Base-by-base conservation (phyloP, 1,140 invertebrate species). In the Oryzaephilus surinamensis region DNA sequence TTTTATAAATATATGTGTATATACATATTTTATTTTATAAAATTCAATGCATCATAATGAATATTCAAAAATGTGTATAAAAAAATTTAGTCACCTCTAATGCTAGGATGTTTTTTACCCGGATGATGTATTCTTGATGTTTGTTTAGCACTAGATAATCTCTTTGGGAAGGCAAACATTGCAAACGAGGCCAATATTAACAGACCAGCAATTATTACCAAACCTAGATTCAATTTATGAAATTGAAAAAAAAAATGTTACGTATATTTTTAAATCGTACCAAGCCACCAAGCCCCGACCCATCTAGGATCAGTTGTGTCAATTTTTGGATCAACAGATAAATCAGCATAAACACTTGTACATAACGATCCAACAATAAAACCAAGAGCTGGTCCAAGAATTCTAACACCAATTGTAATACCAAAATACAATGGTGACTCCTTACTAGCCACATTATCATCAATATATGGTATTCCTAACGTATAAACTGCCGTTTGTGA, bases 371-470 rank as follows among this genome's bases (percentile, higher is more conserved):
- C 89, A 8, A 95, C 71, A 11, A 93, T 78, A 54, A 94, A 94
- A 1, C 90, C 90, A 10, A 90, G 68, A 0, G 89, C 86, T 3
- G 90, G 90, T 0, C 90, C 90, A 18, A 94, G 72, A 38, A 94
- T 92, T 28, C 87, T 69, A 20, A 93, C 87, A 20, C 88, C 89
- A 46, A 93, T 93, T 4, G 88, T 93, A 39, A 93, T 64, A 87
- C 84, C 84, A 65, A 93, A 91, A 66, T 94, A 94, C 41, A 93
- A 72, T n/a, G 90, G 88, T 29, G 87, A 91, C 60, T 93, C 87
- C 57, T 83, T 76, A 62, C 81, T 88, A 43, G 85, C 84, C 16
- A 93, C 88, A 64, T 93, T 94, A 63, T 94, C 90, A 51, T 93
- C 90, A 29, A 94, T 89, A 55, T 91, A 94, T 1, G 90, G 89